Conservation (phyloP, 2,113 vertebrate species). For the Tinamus guttatus region DNA sequence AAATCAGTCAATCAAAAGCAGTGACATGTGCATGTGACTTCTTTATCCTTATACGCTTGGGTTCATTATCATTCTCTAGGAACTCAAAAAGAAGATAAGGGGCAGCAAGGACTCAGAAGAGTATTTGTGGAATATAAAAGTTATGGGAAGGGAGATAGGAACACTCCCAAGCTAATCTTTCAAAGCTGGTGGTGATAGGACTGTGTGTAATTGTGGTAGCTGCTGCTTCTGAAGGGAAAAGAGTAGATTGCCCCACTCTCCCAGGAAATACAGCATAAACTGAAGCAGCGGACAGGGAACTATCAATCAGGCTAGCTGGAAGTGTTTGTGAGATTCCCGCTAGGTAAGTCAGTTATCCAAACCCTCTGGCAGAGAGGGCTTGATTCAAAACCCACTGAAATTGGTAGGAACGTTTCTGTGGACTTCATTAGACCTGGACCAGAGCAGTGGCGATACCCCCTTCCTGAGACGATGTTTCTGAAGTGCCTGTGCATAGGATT, state of each 20-base stretch:
- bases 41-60: neutral
- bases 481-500: neutral
- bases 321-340: neutral
- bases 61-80: neutral
- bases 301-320: neutral
- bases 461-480: neutral
- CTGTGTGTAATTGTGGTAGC: neutral
- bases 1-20: neutral
- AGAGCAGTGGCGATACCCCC: neutral
- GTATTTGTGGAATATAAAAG: neutral
- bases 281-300: neutral
- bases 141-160: neutral
- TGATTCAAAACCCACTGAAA: neutral
- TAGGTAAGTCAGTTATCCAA: neutral
- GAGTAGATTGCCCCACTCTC: neutral
- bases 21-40: conserved; percentile 4
- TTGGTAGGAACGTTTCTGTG: neutral
- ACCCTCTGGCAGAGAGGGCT: neutral
- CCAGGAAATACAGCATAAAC: neutral
- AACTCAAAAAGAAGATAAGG: neutral
- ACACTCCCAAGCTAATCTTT: neutral
- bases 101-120: neutral
- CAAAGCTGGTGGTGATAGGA: neutral
- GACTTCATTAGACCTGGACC: neutral
- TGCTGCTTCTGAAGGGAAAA: neutral